Base-by-base conservation (phyloP, 2,113 vertebrate species). In the Amblyornis subalaris region DNA sequence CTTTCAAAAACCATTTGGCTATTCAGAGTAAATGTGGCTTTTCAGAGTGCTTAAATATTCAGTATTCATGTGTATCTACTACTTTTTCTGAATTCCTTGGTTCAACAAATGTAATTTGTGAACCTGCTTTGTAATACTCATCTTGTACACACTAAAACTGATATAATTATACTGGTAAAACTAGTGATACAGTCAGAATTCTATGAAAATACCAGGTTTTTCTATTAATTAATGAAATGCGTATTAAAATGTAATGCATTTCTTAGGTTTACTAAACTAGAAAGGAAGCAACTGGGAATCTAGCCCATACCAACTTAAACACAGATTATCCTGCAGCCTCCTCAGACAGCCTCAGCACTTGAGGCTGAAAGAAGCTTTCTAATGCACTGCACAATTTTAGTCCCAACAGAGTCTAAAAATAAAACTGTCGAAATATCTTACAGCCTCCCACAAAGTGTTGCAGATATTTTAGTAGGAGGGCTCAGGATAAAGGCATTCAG, bases 381-480 rank as follows among this genome's bases (percentile, higher is more conserved):
- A 83, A 83, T 16, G 44, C 42, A 60, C 66, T 85, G 54, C 18
- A 91, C 50, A 91, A 58, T 76, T 91, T 89, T 62, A 89, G 51
- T 91, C 70, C 42, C 71, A 83, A 57, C 47, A 93, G 77, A 79
- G 19, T 11, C 74, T 94, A 94, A 95, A 94, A 94, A 93, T 95
- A 93, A 87, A 87, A 62, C 74, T 85, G 38, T 69, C 0, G 1
- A 94, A 94, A 90, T 57, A 66, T 70, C 72, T 85, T 44, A 13
- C 47, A 94, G 66, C 71, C 57, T 91, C 77, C 53, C 50, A 85
- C 33, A 71, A 85, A 70, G 35, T 35, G 66, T 38, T 92, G 73
- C 28, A 62, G 62, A 40, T 28, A 26, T 82, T 89, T 67, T 31
- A 54, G 81, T 36, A 85, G 38, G 7, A 79, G 44, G 35, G 35